These are phyloP conservation scores for Nemoura dubitans DNA, from an alignment of 2,888 invertebrate genomes.

Conservation along the genomic window DNA sequence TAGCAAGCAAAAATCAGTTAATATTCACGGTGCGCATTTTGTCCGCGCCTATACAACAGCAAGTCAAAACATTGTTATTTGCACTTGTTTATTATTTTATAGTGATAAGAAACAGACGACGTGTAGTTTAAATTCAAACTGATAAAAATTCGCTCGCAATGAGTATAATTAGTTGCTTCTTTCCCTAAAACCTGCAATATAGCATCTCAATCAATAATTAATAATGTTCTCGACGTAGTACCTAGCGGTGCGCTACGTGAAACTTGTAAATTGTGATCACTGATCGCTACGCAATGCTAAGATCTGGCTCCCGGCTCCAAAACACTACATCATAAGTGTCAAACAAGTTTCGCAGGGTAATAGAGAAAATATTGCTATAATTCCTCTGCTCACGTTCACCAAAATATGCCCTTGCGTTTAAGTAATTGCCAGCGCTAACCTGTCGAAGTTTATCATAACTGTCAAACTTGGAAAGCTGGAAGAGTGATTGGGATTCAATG, in stretches of 20 bases:
- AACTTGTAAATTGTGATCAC: background rate
- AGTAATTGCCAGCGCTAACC: background rate
- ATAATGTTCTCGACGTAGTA: background rate
- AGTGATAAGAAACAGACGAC: background rate
- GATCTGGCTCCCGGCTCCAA: background rate
- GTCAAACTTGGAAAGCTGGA: background rate
- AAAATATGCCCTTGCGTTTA: constrained; percentile 12
- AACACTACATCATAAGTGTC: constrained; percentile 12
- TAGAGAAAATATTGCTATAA: background rate
- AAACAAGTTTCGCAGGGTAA: background rate
- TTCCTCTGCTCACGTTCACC: background rate
- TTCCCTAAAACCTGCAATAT: background rate
- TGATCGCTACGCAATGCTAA: background rate
- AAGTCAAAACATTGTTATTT: too few relatives aligned
- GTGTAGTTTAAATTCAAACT: background rate
- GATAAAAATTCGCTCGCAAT: background rate
- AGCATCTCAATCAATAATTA: background rate
- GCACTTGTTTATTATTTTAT: too few relatives aligned
- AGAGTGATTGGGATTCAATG: constrained; percentile 4
- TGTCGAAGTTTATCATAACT: constrained; percentile 12
- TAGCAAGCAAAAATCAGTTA: background rate
- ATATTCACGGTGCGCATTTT: background rate
- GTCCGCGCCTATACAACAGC: background rate
- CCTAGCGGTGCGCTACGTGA: background rate
- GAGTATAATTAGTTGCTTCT: background rate